Conservation (phyloP, 2,113 vertebrate species). For the Rhea americana region DNA sequence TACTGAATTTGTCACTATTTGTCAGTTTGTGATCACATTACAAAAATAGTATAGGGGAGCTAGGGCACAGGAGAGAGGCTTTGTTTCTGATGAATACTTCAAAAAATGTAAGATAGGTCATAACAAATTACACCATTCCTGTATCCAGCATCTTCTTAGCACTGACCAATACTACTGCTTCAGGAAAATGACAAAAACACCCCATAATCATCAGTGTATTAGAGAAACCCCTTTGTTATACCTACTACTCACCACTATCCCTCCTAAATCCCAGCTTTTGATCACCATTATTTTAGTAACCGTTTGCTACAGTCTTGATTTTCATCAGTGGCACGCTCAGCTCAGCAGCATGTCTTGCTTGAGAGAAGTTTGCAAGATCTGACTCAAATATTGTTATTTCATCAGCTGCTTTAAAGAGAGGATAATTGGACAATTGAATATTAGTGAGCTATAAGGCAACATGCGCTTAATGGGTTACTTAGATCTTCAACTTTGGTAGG, state of each 20-base stretch:
- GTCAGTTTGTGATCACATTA: neutral
- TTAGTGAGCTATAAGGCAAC: neutral
- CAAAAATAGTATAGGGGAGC: neutral
- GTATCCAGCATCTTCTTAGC: neutral
- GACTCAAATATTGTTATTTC: neutral
- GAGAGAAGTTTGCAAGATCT: neutral
- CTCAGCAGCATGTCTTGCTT: neutral
- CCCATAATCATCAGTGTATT: accelerated
- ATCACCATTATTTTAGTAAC: neutral
- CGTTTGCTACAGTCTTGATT: neutral
- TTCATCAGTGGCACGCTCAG: neutral
- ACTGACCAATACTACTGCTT: neutral
- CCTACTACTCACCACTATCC: neutral
- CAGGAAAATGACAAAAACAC: neutral
- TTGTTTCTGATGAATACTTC: neutral
- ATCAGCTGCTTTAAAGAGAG: neutral
- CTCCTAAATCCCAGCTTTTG: neutral
- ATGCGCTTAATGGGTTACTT: too few species aligned
- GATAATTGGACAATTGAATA: neutral
- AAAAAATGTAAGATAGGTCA: neutral
- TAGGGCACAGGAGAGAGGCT: neutral
- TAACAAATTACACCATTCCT: neutral
- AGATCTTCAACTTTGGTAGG: neutral
- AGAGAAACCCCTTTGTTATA: neutral
- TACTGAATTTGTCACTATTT: neutral